Base-by-base conservation (phyloP, 2,797 vertebrate species). In the Leuciscus waleckii region DNA sequence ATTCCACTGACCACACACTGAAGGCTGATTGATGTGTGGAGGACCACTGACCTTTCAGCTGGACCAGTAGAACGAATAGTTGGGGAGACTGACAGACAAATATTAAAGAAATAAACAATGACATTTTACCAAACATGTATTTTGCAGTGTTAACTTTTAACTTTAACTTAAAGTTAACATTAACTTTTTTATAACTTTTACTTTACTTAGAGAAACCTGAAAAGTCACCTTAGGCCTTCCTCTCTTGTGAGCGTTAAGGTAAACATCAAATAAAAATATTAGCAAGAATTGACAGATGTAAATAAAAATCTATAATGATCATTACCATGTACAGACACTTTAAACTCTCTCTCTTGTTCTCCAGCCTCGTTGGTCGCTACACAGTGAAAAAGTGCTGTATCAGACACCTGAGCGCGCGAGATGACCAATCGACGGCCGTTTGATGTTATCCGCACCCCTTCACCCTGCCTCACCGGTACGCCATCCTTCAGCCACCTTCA, bases 1-100 rank as follows among this genome's bases (percentile, higher is more conserved):
- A 97, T 94, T 43, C 98, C 98, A 58, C 90, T 97, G 83, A 97
- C 96, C 85, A 97, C 90, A 78, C 98, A 99, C 90, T 98, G 97
- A 80, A 99, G 90, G 0, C 89, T 95, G 79, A 96, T 78, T 11
- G 96, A 61, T 88, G 96, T 96, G 76, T 97, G 88, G 9, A 98
- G 95, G 84, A 98, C 94, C 83, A 99, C 97, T 0, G 96, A 93
- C 81, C 94, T 95, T 84, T 98, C 97, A 0, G 94, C 87, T 84
- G 93, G 91, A 3, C 96, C 96, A 4, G 94, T 83, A 2, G 95
- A 93, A 79, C 96, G 97, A 90, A 99, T 98, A 65, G 95, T 94
- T 86, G 98, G 98, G 89, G 96, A 96, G 87, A 99, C 98, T 99
- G 88, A 61, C 4, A 69, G 19, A 70, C 23, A 84, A 68, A 76